Percentiles rank a stretch among this genome's conserved stretches.
phyloP scores from a whole-genome alignment of 2,797 vertebrate genomes.

The Megaceryle alcyon region DNA sequence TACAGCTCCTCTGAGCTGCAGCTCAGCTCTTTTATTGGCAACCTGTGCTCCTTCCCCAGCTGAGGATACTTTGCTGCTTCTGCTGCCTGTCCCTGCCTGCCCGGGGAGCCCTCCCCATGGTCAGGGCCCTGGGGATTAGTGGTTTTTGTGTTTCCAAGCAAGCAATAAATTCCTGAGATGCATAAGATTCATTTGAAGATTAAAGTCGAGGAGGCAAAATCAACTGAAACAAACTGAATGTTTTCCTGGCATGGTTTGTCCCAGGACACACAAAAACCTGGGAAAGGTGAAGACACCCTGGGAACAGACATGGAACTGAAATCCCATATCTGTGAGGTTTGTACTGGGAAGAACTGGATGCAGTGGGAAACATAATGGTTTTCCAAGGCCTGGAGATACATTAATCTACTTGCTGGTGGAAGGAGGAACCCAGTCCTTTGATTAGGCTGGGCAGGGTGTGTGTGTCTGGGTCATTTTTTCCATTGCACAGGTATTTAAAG shows the following conservation, averaged over 20 bases:
- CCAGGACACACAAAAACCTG: neutral
- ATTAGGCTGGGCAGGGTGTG: neutral
- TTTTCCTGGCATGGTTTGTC: neutral
- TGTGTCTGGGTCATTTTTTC: neutral
- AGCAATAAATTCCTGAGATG: neutral
- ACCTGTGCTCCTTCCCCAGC: neutral
- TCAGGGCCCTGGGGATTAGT: neutral
- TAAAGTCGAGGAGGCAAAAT: neutral
- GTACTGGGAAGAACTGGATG: neutral
- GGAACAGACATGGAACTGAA: neutral
- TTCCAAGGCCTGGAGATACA: neutral
- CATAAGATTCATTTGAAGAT: neutral
- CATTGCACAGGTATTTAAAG: neutral
- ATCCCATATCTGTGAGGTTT: neutral
- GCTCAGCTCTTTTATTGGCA: neutral
- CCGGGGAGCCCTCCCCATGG: rapidly evolving
- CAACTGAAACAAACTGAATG: neutral
- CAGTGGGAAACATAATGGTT: neutral
- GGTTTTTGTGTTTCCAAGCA: neutral
- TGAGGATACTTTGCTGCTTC: neutral
- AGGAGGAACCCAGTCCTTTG: neutral
- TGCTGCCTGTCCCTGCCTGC: neutral
- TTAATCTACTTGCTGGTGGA: rapidly evolving
- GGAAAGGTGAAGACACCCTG: neutral
- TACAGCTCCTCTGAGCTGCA: neutral